A percentile compares a stretch with the other conserved stretches of the same genome.
phyloP scores from a whole-genome alignment of 2,888 invertebrate species.

The Pristionchus fissidentatus region DNA sequence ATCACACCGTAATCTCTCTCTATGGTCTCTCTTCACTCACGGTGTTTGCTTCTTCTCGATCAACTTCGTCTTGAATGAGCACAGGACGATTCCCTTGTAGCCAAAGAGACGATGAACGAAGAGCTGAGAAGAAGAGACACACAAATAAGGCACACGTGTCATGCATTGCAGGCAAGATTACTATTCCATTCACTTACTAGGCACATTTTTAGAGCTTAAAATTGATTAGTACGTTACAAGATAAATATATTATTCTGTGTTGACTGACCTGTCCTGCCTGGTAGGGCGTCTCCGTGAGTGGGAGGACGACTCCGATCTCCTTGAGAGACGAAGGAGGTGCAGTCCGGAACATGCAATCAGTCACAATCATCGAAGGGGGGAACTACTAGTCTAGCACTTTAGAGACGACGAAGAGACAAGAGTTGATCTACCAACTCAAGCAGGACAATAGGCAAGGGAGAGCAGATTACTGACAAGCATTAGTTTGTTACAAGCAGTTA shows the following conservation, averaged over 20 bases:
- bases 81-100: slow-evolving; percentile 94
- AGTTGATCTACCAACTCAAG: no score
- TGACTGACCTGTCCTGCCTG: slow-evolving; percentile 64
- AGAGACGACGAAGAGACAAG: no score
- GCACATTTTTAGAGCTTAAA: no score
- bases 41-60: slow-evolving; percentile 84
- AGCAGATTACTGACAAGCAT: neutral
- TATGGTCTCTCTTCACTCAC: slow-evolving; percentile 72
- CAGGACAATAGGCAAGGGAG: no score
- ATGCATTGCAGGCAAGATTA: no score
- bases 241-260: no score
- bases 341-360: slow-evolving; percentile 43
- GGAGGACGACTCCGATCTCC: slow-evolving; percentile 60
- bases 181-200: no score
- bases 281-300: slow-evolving; percentile 52
- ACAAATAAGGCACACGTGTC: no score
- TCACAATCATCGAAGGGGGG: slow-evolving; percentile 21
- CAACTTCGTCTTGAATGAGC: slow-evolving; percentile 95
- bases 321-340: slow-evolving; percentile 51
- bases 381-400: neutral
- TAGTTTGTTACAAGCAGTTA: neutral
- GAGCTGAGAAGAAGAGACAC: slow-evolving; percentile 77
- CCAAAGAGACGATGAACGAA: slow-evolving; percentile 97
- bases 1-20: neutral
- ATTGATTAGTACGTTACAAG: no score